Evolutionary conservation across 37 sponge, comb jelly and placozoan species (phyloP), one percentile per base, ranked within the genome.

Genomic region (Hormiphora californensis): DNA sequence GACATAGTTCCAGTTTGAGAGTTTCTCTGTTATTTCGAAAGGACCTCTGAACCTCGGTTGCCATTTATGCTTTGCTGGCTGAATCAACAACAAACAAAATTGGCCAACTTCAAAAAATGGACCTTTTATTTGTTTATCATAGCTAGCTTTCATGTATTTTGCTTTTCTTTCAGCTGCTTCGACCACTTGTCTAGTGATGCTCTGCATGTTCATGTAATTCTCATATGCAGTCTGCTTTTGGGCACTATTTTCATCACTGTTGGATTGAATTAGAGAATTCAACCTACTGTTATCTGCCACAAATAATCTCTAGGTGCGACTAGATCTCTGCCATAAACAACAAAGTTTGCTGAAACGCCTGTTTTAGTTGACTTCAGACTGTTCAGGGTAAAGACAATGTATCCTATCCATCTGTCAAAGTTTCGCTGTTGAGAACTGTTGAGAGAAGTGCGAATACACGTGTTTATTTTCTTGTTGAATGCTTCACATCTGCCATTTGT

Each of bases 101-200:
- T 73, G 46, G 3, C 44, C 81, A n/a, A 19, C 23, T 19, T 73
- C 38, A 46, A 40, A 73, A 46, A 36, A 73, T 73, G 81, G 81
- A 32, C 81, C 81, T 22, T 46, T 33, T 0, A 73, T 46, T 19
- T 30, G 40, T 30, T 73, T 73, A 46, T 73, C 81, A 19, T 73
- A 73, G 2, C 43, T 22, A 1, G 7, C 43, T 19, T n/a, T 46
- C 81, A 73, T 73, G 22, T 73, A 73, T 28, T 73, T 73, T 7
- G 35, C 81, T n/a, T 46, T 27, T 5, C 36, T 33, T 21, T 73
- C 46, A 40, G 81, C 35, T 0, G 21, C 17, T n/a, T 73, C 81
- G 4, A 43, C 17, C 22, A 46, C 81, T 40, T 21, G 17, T 73
- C 81, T 27, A 43, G 35, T 33, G 21, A 33, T 41, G 4, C 43